These are phyloP conservation scores for Microcebus murinus DNA, from an alignment of 2,113 vertebrate species.

Conservation along the genomic window DNA sequence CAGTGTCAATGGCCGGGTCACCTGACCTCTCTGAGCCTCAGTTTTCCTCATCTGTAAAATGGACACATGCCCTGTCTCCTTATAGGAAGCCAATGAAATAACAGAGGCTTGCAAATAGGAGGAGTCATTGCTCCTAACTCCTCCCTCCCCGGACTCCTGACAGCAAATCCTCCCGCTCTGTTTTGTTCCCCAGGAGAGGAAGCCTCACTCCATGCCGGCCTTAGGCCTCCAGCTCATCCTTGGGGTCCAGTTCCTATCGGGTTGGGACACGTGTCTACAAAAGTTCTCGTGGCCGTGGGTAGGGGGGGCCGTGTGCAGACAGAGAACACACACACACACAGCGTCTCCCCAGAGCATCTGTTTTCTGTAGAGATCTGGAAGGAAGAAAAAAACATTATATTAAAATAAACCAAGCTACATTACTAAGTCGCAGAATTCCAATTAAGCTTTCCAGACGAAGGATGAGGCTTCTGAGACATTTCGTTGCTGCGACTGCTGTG, in stretches of 20 bases:
- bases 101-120: background rate
- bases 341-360: background rate
- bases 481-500: too few species aligned
- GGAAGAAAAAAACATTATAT: background rate
- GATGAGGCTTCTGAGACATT: background rate
- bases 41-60: constrained; percentile 9
- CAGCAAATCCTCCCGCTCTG: background rate
- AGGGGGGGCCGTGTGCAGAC: background rate
- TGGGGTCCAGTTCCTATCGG: too few species aligned
- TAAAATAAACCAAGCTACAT: background rate
- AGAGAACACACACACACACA: background rate
- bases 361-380: background rate
- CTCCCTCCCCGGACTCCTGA: background rate
- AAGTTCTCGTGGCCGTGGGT: background rate
- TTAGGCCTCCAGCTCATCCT: too few species aligned
- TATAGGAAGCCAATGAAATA: background rate
- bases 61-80: background rate
- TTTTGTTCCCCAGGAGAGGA: background rate
- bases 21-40: background rate
- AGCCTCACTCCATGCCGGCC: background rate
- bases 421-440: background rate
- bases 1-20: background rate
- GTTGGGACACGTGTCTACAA: background rate
- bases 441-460: background rate
- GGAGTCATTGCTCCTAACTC: background rate